Percentiles rank a stretch among this genome's conserved stretches.
These are phyloP conservation scores for Cinclus mexicanus DNA, from an alignment of 2,113 vertebrate genomes.

Conservation along the genomic window DNA sequence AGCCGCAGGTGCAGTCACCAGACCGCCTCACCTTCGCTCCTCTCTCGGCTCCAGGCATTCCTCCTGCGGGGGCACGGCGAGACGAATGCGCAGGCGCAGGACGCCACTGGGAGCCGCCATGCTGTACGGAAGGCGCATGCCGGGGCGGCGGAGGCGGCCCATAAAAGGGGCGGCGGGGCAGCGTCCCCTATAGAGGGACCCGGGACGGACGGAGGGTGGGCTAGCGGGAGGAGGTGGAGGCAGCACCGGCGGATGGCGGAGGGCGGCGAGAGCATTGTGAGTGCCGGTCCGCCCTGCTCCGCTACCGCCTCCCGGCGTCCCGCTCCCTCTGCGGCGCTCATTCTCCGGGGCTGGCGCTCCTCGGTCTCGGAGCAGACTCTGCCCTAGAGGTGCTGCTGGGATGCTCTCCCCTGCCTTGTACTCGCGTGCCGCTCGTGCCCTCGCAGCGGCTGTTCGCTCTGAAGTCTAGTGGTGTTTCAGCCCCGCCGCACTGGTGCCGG, in stretches of 20 bases:
- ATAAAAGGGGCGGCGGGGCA: background rate
- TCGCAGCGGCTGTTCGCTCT: background rate
- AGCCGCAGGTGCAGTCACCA: background rate
- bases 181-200: background rate
- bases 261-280: constrained; percentile 32
- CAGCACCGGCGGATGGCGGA: constrained; percentile 7
- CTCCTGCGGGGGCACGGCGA: background rate
- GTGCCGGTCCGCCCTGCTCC: background rate
- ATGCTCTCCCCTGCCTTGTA: background rate
- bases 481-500: accelerated
- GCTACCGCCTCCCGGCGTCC: background rate
- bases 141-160: background rate
- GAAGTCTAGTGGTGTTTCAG: background rate
- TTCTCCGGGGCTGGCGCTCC: background rate
- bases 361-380: background rate
- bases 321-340: background rate
- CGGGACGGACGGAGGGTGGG: background rate
- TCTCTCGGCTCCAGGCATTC: accelerated
- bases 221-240: background rate
- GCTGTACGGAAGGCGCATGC: background rate
- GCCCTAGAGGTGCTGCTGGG: background rate
- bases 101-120: background rate
- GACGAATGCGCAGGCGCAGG: accelerated
- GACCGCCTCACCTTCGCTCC: accelerated
- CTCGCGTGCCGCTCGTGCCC: background rate